Base-by-base conservation (phyloP, 2,888 invertebrate genomes). In the Caenorhabditis sulstoni region DNA sequence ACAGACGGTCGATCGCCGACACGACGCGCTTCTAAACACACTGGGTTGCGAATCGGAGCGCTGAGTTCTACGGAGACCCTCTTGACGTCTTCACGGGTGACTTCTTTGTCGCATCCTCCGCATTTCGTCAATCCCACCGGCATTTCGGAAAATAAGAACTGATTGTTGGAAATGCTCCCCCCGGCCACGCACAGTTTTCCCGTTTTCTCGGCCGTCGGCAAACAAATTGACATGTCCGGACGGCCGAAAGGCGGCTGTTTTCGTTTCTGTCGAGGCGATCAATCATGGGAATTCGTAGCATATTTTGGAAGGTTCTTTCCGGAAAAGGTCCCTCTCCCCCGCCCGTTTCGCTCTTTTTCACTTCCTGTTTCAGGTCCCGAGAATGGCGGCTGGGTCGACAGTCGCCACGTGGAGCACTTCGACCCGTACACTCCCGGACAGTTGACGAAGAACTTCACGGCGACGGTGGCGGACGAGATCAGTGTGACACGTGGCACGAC, bases 391-490 rank as follows among this genome's bases (percentile, higher is more conserved):
- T 80, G 80, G 80, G 55, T 66, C 1, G 79, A 79, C 22, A 62
- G 75, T 44, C 44, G 61, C 44, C 81, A 76, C 47, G 67, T 77
- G 35, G 73, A 76, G 7, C 61, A 73, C n/a, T 77, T 81, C 29
- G 81, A 81, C n/a, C 81, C 81, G 5, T 81, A 68, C 29, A 77
- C 81, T 16, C 67, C 76, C 0, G 71, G 71, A 41, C 76, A 77
- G 12, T 23, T 81, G 14, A 77, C 81, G 20, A 81, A 81, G 39
- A 71, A 67, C 53, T 81, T 81, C 59, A 67, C 73, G 1, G 81
- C 81, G 0, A 81, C 81, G 66, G 78, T 78, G 7, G 80, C 80
- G 16, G 80, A 80, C 45, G 80, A 80, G 58, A 75, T 80, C 12
- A 66, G 52, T 29, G 75, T 80, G 29, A 58, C 75, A 29, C 62